Base-by-base conservation (phyloP, 2,113 vertebrate species). In the Rhea americana region DNA sequence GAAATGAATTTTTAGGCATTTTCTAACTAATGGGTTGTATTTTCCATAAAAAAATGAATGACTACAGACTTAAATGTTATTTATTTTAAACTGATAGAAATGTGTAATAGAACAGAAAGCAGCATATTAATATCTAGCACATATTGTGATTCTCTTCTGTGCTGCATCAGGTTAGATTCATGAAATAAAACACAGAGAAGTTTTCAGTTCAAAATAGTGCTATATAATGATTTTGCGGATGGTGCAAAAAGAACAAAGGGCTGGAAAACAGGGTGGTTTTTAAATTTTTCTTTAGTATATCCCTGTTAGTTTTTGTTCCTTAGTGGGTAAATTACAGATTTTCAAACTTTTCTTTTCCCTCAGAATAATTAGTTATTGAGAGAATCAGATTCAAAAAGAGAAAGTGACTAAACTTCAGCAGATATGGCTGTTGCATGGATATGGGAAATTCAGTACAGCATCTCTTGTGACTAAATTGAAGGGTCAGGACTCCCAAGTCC, bases 241-340 rank as follows among this genome's bases (percentile, higher is more conserved):
- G 35, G 35, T 21, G 17, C 7, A 47, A 70, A 21, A 7, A 66
- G 3, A 75, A 18, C n/a, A 88, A 21, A 58, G 21, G 21, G 25
- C 4, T 51, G 4, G 47, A 62, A 77, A 71, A 71, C 12, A 2
- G 4, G 1, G 0, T 2, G 35, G 35, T 35, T 35, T 35, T 35
- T 35, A 35, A 35, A 35, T 35, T 35, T 3, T n/a, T 3, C 7
- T 7, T 17, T 19, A 21, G 3, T 13, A 65, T 56, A 47, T 62
- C 7, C 9, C 10, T 0, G 3, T 4, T 3, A 2, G 15, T 67
- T 90, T 62, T 48, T 53, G 1, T 47, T 82, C 2, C 78, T 79
- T 79, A 51, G 20, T 67, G 58, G 30, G 13, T 71, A 0, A 1
- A 21, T 63, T 32, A 48, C 75, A 15, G 2, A 53, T 62, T 75